Base-by-base conservation (phyloP, 92 coral and sea anemone species). In the Desmophyllum pertusum region DNA sequence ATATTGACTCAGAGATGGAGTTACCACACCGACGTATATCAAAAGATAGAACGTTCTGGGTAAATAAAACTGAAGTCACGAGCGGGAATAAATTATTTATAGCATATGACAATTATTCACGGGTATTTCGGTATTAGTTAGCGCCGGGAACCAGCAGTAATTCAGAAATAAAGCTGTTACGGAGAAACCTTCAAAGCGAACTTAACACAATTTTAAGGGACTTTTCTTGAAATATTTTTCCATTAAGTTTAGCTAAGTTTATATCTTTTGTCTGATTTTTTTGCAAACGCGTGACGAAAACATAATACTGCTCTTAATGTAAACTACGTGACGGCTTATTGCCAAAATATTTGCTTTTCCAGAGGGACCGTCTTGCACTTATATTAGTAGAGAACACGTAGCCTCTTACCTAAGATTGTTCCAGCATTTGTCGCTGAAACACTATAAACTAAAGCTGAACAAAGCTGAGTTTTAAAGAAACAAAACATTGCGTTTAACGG, bases 331-430 rank as follows among this genome's bases (percentile, higher is more conserved):
- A 82, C 86, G 9, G 31, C 30, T 9, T 30, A 35, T 15, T 40
- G 13, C 39, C 77, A 71, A 81, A 81, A 81, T 82, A 72, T 82
- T 82, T 82, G 35, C 72, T 39, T 82, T 71, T 55, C 69, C 18
- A 31, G 61, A 21, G 79, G 78, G 45, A 23, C 73, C 35, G n/a
- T n/a, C 35, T 59, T 13, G 23, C 75, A 1, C 48, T 57, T 41
- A 59, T 43, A 53, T 59, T 82, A 67, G 72, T 55, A 57, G 59
- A 59, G 53, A 72, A 82, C 86, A 82, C 86, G 86, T 53, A 40
- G 31, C 55, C 23, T 82, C 70, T 18, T 38, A 46, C n/a, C 41
- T 21, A 42, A 33, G 30, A 59, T 62, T 38, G 41, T 82, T 73
- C 86, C 31, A 68, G 66, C 45, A 67, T 9, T 48, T n/a, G 14